Evolutionary conservation across 2,888 invertebrate species (phyloP).

Genomic region (Mechanitis messenoides): DNA sequence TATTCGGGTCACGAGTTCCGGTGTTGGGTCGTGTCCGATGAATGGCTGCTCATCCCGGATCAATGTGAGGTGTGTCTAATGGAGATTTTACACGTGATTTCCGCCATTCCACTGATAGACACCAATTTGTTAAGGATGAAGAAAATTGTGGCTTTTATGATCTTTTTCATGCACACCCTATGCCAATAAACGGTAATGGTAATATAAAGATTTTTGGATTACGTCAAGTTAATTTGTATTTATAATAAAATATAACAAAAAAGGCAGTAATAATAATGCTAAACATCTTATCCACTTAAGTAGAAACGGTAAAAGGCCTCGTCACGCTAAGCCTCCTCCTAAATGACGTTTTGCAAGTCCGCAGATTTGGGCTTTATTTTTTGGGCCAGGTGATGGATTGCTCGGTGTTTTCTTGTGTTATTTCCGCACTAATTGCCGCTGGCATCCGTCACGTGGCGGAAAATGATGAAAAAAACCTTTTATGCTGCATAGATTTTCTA

Average conservation of each 20-base stretch:
- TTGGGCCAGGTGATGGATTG: constrained; percentile 71
- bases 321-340: constrained; percentile 44
- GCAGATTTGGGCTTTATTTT: constrained; percentile 71
- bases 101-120: constrained; percentile 49
- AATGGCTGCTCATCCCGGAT: constrained; percentile 69
- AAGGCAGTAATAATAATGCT: background rate
- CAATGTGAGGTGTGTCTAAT: constrained; percentile 67
- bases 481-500: background rate
- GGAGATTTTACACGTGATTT: constrained; percentile 75
- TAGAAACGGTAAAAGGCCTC: constrained; percentile 28
- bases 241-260: too few species aligned
- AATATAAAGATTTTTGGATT: too few species aligned
- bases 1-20: constrained; percentile 67
- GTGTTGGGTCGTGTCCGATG: constrained; percentile 63
- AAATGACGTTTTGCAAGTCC: constrained; percentile 57
- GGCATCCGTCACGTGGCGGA: constrained; percentile 65
- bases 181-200: too few species aligned
- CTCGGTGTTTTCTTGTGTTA: constrained; percentile 71
- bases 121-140: constrained; percentile 41
- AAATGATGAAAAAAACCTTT: constrained; percentile 53
- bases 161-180: background rate
- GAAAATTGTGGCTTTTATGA: background rate
- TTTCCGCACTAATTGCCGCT: constrained; percentile 72
- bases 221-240: too few species aligned
- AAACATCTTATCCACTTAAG: constrained; percentile 4